Evolutionary conservation across 2,888 invertebrate genomes (phyloP).

Genomic region (Mythimna ferrago): DNA sequence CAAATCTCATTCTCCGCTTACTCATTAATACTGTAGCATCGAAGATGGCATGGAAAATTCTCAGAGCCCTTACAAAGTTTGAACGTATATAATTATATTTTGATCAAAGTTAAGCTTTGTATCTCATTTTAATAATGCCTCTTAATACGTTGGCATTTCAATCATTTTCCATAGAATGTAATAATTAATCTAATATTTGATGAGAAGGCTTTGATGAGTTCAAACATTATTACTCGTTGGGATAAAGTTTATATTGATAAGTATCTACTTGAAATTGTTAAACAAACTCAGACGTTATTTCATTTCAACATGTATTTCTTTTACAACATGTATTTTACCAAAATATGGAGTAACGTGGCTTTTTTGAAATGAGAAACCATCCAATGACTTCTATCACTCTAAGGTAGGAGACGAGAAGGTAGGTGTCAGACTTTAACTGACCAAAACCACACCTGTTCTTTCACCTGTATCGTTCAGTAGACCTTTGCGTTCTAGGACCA

Average conservation of each 20-base stretch:
- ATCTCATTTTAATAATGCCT: slow-evolving; percentile 46
- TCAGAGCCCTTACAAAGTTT: slow-evolving; percentile 35
- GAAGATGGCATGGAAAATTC: slow-evolving; percentile 21
- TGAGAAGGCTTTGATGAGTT: slow-evolving; percentile 24
- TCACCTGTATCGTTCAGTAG: too few species aligned
- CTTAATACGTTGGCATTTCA: slow-evolving; percentile 43
- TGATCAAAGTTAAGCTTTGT: slow-evolving; percentile 48
- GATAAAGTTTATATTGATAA: slow-evolving; percentile 14
- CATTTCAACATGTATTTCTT: not conserved
- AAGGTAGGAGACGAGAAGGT: too few species aligned
- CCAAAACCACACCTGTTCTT: too few species aligned
- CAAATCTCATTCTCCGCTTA: not conserved
- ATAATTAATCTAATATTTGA: slow-evolving; percentile 42
- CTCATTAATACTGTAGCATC: slow-evolving; percentile 14
- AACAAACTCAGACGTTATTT: not conserved
- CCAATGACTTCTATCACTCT: too few species aligned
- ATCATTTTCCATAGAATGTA: slow-evolving; percentile 39
- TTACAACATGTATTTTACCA: too few species aligned
- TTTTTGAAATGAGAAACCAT: too few species aligned
- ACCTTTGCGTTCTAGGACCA: too few species aligned
- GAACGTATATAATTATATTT: slow-evolving; percentile 46
- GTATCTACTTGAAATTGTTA: not conserved
- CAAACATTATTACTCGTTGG: slow-evolving; percentile 14
- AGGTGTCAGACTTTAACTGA: too few species aligned
- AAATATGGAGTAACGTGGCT: too few species aligned